A percentile compares a stretch with the other conserved stretches of the same genome.
These are phyloP conservation scores for Habroteleia sp. DNA, from an alignment of 2,888 invertebrate species.

Conservation along the genomic window DNA sequence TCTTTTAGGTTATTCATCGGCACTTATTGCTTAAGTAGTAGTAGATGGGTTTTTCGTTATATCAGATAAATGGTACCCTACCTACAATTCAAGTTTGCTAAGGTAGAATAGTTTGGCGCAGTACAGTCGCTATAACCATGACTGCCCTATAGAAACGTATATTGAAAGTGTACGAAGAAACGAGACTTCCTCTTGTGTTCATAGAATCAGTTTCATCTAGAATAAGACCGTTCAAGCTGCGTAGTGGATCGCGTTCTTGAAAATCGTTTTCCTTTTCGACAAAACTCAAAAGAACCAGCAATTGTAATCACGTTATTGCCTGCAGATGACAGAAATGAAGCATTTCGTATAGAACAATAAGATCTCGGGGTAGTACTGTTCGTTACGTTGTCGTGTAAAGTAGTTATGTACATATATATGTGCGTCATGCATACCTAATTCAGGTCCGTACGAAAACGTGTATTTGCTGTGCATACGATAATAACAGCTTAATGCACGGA, in stretches of 20 bases:
- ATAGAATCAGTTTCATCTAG: slow-evolving; percentile 52
- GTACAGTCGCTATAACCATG: slow-evolving; percentile 65
- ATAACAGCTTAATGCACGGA: slow-evolving; percentile 17
- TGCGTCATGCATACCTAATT: slow-evolving; percentile 15
- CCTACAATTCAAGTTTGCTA: slow-evolving; percentile 25
- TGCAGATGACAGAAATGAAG: slow-evolving; percentile 56
- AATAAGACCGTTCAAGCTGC: slow-evolving; percentile 28
- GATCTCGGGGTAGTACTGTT: slow-evolving; percentile 21
- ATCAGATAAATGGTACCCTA: slow-evolving; percentile 54
- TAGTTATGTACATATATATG: slow-evolving; percentile 5
- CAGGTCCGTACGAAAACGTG: slow-evolving; percentile 29
- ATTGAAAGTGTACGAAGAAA: slow-evolving; percentile 34
- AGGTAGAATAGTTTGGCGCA: slow-evolving; percentile 28
- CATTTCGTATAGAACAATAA: slow-evolving; percentile 32
- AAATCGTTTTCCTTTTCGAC: slow-evolving; percentile 53
- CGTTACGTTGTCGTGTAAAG: slow-evolving; percentile 28
- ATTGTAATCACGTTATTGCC: slow-evolving; percentile 49
- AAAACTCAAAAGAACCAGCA: slow-evolving; percentile 44
- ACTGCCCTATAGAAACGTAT: slow-evolving; percentile 56
- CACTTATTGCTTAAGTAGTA: slow-evolving; percentile 43
- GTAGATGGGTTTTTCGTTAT: slow-evolving; percentile 44
- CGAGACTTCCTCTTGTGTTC: slow-evolving; percentile 26
- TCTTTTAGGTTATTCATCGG: slow-evolving; percentile 29
- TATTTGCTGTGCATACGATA: slow-evolving; percentile 41
- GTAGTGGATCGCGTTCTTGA: slow-evolving; percentile 18